A percentile compares a stretch with the other conserved stretches of the same genome.
Evolutionary conservation across 2,797 vertebrate genomes (phyloP).

Genomic region (Hydrophis major): DNA sequence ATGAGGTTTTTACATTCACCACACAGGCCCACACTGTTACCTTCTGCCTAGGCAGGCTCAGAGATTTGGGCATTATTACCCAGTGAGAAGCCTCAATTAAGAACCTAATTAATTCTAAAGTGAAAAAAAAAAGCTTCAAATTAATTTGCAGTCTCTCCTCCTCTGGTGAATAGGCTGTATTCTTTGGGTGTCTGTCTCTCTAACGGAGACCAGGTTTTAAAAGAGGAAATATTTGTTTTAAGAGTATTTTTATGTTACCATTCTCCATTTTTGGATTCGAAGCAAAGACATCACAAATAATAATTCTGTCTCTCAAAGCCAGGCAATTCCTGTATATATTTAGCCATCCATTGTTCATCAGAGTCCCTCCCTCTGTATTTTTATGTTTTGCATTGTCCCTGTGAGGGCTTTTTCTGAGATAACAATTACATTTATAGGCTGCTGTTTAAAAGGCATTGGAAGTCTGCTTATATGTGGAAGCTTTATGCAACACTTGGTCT

Average conservation of each 20-base stretch:
- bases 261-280: slow-evolving; percentile 16
- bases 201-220: slow-evolving; percentile 49
- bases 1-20: slow-evolving; percentile 56
- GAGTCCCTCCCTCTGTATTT: slow-evolving; percentile 8
- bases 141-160: slow-evolving; percentile 22
- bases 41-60: slow-evolving; percentile 36
- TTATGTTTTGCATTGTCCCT: not conserved
- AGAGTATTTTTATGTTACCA: not conserved
- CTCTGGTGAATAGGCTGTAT: not conserved
- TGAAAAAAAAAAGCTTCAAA: slow-evolving; percentile 37
- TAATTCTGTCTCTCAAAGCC: not conserved
- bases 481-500: not conserved
- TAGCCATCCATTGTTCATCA: slow-evolving; percentile 1
- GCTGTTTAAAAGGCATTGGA: not conserved
- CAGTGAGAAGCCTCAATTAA: slow-evolving; percentile 39
- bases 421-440: not conserved
- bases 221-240: slow-evolving; percentile 47
- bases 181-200: slow-evolving; percentile 44
- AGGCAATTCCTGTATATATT: slow-evolving; percentile 29
- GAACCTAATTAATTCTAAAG: slow-evolving; percentile 27
- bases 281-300: slow-evolving; percentile 41
- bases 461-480: not conserved
- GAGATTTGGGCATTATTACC: slow-evolving; percentile 46
- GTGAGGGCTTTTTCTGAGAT: not conserved
- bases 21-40: slow-evolving; percentile 37